Evolutionary conservation across 2,113 vertebrate species (phyloP).

Genomic region (Mystacornis crossleyi): DNA sequence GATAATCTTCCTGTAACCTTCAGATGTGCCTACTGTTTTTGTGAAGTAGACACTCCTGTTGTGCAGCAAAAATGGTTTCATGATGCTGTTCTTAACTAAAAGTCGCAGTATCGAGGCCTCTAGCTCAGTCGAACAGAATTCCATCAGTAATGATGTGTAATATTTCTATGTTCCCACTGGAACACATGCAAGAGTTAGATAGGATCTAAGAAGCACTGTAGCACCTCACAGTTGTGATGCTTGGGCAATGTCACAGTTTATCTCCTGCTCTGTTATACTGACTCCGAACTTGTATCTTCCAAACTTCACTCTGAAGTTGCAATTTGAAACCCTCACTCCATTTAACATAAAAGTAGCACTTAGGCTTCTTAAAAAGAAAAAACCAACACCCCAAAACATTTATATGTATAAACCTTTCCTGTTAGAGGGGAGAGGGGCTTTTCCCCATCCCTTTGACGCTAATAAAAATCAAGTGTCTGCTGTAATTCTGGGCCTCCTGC

Average conservation of each 20-base stretch:
- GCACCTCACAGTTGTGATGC: accelerated
- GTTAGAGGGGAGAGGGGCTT: accelerated
- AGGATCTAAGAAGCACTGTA: neutral
- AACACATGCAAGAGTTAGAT: accelerated
- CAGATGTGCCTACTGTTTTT: accelerated
- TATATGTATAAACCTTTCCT: neutral
- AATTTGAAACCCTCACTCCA: accelerated
- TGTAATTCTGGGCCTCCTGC: accelerated
- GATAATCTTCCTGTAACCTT: neutral
- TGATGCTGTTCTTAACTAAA: too few relatives aligned
- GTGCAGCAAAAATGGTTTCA: neutral
- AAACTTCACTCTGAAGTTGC: neutral
- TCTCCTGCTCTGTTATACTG: accelerated
- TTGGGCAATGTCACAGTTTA: neutral
- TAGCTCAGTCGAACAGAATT: neutral
- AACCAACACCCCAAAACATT: neutral
- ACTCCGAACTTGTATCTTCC: accelerated
- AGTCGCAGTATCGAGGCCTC: accelerated
- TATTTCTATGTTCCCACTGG: too few relatives aligned
- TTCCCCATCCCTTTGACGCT: accelerated
- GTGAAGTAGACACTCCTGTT: neutral
- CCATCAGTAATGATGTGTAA: accelerated
- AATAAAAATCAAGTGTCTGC: accelerated
- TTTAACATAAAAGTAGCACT: neutral
- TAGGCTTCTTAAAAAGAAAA: neutral